phyloP scores from a whole-genome alignment of 2,113 vertebrate genomes.

The Sinocyclocheilus anophthalmus region DNA sequence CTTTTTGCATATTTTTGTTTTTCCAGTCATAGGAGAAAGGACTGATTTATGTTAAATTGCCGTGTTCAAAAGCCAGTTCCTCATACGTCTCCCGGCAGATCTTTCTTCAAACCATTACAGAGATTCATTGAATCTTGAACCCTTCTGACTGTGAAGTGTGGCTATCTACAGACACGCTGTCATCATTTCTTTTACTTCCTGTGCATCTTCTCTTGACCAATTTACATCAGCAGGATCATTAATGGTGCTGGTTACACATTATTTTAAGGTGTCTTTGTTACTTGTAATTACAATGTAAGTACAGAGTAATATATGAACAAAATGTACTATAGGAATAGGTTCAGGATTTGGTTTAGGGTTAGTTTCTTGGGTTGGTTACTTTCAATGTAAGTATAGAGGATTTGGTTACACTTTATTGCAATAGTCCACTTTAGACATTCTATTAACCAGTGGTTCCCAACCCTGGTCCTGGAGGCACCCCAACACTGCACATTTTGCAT shows the following conservation, averaged over 20 bases:
- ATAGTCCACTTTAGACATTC: too few relatives aligned
- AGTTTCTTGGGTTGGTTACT: background rate
- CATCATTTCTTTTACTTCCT: background rate
- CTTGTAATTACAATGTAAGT: background rate
- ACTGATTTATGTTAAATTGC: slow-evolving; percentile 2
- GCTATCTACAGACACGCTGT: background rate
- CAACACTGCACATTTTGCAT: too few relatives aligned
- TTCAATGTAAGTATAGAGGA: too few relatives aligned
- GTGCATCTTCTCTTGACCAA: background rate
- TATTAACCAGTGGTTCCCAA: too few relatives aligned
- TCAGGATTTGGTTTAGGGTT: background rate
- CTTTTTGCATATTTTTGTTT: background rate
- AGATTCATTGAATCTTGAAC: slow-evolving; percentile 14
- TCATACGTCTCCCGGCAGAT: too few relatives aligned
- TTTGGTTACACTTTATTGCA: too few relatives aligned
- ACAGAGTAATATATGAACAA: background rate
- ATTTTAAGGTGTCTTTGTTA: background rate
- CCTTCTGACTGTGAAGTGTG: background rate
- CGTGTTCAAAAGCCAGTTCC: too few relatives aligned
- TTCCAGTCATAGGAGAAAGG: background rate
- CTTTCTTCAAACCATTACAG: slow-evolving; percentile 2
- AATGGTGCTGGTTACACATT: background rate
- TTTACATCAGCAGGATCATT: background rate
- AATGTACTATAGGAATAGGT: background rate
- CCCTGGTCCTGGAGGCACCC: too few relatives aligned